A percentile compares a stretch with the other conserved stretches of the same genome.
These are phyloP conservation scores for Drepana falcataria DNA, from an alignment of 2,888 invertebrate genomes.

Conservation along the genomic window DNA sequence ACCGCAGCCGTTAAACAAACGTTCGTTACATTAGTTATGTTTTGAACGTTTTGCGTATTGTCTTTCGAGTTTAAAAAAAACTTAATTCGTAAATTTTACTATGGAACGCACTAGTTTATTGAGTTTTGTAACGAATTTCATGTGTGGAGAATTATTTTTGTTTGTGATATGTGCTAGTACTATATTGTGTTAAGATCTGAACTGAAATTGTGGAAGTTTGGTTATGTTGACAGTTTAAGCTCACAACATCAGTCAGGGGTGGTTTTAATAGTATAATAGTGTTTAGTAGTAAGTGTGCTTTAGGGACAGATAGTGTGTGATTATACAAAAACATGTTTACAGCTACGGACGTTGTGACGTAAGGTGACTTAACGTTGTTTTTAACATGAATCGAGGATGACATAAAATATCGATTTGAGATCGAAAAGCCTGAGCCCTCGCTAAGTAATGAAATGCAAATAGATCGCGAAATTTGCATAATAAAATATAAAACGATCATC, in stretches of 20 bases:
- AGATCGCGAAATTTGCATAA: background rate
- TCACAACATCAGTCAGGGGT: slow-evolving; percentile 15
- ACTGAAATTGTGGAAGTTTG: slow-evolving; percentile 51
- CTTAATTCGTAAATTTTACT: slow-evolving; percentile 31
- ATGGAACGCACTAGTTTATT: slow-evolving; percentile 37
- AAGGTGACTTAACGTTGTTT: background rate
- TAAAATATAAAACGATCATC: no score
- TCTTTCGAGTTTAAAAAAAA: slow-evolving; percentile 23
- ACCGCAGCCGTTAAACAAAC: slow-evolving; percentile 46
- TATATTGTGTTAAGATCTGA: slow-evolving; percentile 7
- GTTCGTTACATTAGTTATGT: slow-evolving; percentile 66
- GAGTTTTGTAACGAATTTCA: slow-evolving; percentile 12
- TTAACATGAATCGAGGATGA: background rate
- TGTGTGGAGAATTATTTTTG: slow-evolving; percentile 18
- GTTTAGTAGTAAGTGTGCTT: background rate
- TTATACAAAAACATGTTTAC: no score
- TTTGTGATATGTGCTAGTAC: slow-evolving; percentile 6
- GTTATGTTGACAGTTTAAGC: slow-evolving; percentile 59
- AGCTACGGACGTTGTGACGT: no score
- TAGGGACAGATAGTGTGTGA: no score
- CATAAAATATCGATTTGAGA: background rate
- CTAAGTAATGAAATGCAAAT: background rate
- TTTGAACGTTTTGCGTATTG: slow-evolving; percentile 49
- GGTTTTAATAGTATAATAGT: background rate
- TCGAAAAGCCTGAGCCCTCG: background rate